phyloP scores from a whole-genome alignment of 2,888 invertebrate genomes.

The Plagiodera versicolora region DNA sequence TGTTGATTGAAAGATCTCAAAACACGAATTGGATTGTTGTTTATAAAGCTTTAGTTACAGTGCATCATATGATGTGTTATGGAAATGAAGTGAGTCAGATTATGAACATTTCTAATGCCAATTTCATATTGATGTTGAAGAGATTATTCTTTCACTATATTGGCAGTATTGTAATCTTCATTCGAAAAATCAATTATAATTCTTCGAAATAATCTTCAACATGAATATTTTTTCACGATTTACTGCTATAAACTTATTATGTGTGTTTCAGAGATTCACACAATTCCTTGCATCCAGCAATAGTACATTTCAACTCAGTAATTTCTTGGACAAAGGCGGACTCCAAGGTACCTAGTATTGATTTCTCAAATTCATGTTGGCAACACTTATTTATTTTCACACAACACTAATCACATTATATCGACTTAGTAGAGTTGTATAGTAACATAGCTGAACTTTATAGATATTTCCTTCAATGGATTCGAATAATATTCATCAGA shows the following conservation, averaged over 20 bases:
- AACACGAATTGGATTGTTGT: conserved; percentile 99
- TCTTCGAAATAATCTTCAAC: no score
- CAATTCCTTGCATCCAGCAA: conserved; percentile 99
- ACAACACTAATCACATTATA: background rate
- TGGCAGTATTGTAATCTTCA: no score
- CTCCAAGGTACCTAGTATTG: conserved; percentile 81
- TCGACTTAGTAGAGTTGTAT: no score
- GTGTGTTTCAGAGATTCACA: conserved; percentile 90
- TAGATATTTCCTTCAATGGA: no score
- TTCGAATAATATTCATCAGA: no score
- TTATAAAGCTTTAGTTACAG: conserved; percentile 96
- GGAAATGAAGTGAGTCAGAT: conserved; percentile 99
- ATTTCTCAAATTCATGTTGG: background rate
- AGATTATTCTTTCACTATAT: no score
- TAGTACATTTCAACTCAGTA: conserved; percentile 97
- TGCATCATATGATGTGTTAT: conserved; percentile 98
- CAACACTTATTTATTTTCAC: background rate
- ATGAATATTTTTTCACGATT: no score
- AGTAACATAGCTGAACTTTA: no score
- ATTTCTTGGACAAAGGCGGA: conserved; percentile 96
- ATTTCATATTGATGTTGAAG: no score
- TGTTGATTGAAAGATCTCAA: conserved; percentile 96
- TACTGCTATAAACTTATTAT: conserved; percentile 6
- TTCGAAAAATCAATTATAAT: no score
- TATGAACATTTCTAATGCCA: no score